Conservation (phyloP, 2,113 vertebrate species). For the Callithrix jacchus region DNA sequence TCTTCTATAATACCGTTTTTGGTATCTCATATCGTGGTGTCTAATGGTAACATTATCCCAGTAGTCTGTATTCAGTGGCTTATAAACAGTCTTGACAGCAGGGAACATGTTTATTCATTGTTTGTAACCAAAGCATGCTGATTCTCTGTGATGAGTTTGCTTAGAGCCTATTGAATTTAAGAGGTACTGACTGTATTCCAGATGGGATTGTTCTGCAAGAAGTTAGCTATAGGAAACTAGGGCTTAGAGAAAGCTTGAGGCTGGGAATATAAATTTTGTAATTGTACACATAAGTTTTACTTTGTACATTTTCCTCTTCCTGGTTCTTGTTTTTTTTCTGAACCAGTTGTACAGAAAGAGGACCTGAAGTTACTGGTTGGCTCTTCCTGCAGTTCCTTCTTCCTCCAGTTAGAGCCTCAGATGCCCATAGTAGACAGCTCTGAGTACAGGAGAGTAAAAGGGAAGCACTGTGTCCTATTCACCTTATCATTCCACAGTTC, state of each 20-base stretch:
- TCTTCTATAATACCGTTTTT: conserved; percentile 1
- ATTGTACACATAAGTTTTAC: background rate
- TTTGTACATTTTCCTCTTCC: background rate
- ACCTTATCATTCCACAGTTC: background rate
- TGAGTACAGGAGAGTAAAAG: background rate
- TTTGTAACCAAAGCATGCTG: background rate
- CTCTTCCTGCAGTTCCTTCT: conserved; percentile 22
- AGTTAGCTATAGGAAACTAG: background rate
- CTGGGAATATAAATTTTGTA: background rate
- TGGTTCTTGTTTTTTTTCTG: conserved; percentile 22
- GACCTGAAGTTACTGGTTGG: background rate
- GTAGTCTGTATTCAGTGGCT: background rate
- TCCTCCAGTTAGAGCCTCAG: background rate
- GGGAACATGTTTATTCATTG: background rate
- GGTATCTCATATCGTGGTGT: background rate
- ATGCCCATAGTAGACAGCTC: background rate
- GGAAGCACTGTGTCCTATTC: background rate
- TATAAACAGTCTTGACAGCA: conserved; percentile 20
- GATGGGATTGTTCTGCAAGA: background rate
- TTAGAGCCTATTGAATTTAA: background rate
- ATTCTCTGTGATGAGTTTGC: background rate
- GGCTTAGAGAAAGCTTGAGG: background rate
- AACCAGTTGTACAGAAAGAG: background rate
- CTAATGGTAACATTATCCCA: background rate
- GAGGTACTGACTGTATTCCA: conserved; percentile 37